Evolutionary conservation across 2,888 invertebrate species (phyloP).

Genomic region (Epistrophe eligans): DNA sequence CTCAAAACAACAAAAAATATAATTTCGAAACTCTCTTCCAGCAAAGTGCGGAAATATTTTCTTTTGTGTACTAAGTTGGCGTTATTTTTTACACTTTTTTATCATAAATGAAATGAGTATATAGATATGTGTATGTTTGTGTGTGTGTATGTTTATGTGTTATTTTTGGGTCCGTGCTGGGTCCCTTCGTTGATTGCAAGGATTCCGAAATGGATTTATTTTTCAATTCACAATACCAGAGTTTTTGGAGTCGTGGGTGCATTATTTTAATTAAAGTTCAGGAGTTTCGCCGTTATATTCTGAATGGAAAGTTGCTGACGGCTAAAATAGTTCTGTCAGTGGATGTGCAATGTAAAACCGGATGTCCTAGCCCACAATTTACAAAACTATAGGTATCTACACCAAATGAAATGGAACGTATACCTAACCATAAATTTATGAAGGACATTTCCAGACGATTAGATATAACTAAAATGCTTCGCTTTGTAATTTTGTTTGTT

Average conservation of each 20-base stretch:
- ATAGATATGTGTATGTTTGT: not conserved
- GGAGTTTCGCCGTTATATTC: slow-evolving; percentile 48
- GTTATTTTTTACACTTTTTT: slow-evolving; percentile 72
- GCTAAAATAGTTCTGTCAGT: slow-evolving; percentile 4
- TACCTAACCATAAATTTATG: slow-evolving; percentile 55
- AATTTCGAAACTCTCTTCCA: slow-evolving; percentile 28
- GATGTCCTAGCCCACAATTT: slow-evolving; percentile 62
- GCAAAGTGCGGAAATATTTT: slow-evolving; percentile 60
- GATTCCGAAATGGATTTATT: slow-evolving; percentile 71
- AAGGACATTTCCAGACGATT: slow-evolving; percentile 70
- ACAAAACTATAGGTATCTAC: slow-evolving; percentile 39
- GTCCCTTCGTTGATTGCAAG: slow-evolving; percentile 65
- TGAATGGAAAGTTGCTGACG: slow-evolving; percentile 61
- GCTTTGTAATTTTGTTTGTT: slow-evolving; percentile 24
- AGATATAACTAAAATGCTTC: slow-evolving; percentile 60
- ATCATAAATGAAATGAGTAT: not conserved
- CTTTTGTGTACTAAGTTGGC: slow-evolving; percentile 55
- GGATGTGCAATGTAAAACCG: slow-evolving; percentile 5
- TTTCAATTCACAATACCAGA: slow-evolving; percentile 66
- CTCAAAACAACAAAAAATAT: slow-evolving; percentile 33
- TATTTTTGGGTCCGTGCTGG: slow-evolving; percentile 7
- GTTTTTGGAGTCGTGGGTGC: slow-evolving; percentile 62
- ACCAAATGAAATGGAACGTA: slow-evolving; percentile 69
- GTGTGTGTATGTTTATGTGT: not conserved
- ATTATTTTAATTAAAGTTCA: slow-evolving; percentile 76